Percentiles rank a stretch among this genome's conserved stretches.
Evolutionary conservation across 2,888 invertebrate genomes (phyloP).

Genomic region (Camptogramma bilineatum): DNA sequence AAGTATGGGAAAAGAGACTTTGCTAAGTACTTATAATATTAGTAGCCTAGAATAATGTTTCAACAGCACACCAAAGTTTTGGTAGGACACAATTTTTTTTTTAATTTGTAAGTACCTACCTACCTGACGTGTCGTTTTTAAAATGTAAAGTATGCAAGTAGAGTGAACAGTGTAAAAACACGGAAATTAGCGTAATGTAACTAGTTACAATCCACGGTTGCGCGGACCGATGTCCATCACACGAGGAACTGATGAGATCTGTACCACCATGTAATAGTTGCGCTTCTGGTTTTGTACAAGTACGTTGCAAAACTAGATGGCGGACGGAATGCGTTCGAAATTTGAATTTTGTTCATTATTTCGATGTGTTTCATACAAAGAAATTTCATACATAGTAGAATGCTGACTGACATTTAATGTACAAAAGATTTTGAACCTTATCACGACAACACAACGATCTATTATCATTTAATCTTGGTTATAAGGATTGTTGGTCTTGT

Average conservation of each 20-base stretch:
- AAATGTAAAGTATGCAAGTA: neutral
- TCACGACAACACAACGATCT: no score
- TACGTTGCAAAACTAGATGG: slow-evolving; percentile 26
- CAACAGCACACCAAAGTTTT: no score
- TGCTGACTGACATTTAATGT: no score
- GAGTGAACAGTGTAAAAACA: slow-evolving; percentile 23
- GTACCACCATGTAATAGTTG: slow-evolving; percentile 40
- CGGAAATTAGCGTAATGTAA: slow-evolving; percentile 40
- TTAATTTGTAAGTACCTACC: no score
- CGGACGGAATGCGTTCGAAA: slow-evolving; percentile 22
- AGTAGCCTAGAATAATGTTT: neutral
- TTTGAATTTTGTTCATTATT: slow-evolving; percentile 14
- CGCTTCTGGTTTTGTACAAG: slow-evolving; percentile 48
- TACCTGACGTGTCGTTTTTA: neutral
- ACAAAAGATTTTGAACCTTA: no score
- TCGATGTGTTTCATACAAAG: neutral
- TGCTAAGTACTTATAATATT: neutral
- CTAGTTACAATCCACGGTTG: slow-evolving; percentile 35
- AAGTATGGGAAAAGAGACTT: neutral
- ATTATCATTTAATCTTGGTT: no score
- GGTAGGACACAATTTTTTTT: neutral
- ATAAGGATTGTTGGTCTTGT: no score
- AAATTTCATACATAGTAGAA: no score
- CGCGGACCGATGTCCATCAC: slow-evolving; percentile 49
- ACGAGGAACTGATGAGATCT: slow-evolving; percentile 52